Evolutionary conservation across 2,888 invertebrate species (phyloP).

Genomic region (Xanthia togata): DNA sequence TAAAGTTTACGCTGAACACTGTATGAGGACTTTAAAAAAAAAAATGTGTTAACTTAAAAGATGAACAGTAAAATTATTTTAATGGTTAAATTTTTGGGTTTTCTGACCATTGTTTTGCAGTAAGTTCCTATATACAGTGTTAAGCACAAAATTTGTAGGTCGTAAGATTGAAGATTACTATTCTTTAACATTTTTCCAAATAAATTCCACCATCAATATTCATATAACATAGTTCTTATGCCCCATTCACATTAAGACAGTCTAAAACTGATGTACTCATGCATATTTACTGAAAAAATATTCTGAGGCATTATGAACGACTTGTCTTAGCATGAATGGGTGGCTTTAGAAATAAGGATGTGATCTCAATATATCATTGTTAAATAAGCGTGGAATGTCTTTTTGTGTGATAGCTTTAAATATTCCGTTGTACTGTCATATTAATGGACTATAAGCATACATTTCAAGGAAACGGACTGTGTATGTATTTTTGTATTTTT

Average conservation of each 20-base stretch:
- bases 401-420: slow-evolving; percentile 69
- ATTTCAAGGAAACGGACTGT: slow-evolving; percentile 19
- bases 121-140: slow-evolving; percentile 36
- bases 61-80: slow-evolving; percentile 19
- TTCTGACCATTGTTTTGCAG: background rate
- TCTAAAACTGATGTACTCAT: background rate
- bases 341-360: slow-evolving; percentile 70
- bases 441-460: slow-evolving; percentile 31
- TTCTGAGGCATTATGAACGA: background rate
- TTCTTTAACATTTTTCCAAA: slow-evolving; percentile 59
- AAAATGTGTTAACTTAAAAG: slow-evolving; percentile 1
- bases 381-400: slow-evolving; percentile 60
- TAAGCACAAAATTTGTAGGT: slow-evolving; percentile 38
- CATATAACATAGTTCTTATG: slow-evolving; percentile 55
- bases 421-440: slow-evolving; percentile 36
- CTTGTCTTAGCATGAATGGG: slow-evolving; percentile 51
- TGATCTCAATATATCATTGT: slow-evolving; percentile 82
- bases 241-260: slow-evolving; percentile 52
- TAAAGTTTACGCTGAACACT: slow-evolving; percentile 34
- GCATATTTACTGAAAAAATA: slow-evolving; percentile 21
- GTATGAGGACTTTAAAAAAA: slow-evolving; percentile 19
- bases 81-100: background rate
- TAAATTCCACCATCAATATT: slow-evolving; percentile 58
- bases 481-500: slow-evolving; percentile 16
- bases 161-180: slow-evolving; percentile 62